phyloP scores from a whole-genome alignment of 2,888 invertebrate genomes.

The Neoscelio sp. region DNA sequence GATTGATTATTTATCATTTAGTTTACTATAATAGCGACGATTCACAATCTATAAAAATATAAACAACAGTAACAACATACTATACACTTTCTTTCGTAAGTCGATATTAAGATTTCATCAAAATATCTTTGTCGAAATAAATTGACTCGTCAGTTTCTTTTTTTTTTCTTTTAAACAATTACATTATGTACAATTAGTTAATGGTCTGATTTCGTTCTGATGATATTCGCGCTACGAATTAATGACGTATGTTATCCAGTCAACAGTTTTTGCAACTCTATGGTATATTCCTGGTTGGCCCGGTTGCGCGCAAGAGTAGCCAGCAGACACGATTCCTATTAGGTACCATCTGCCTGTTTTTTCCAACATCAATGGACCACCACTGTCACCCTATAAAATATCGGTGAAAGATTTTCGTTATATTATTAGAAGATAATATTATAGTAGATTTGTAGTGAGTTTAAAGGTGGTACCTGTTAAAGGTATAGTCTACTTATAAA shows the following conservation, averaged over 20 bases:
- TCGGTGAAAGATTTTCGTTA: no score
- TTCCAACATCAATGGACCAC: constrained; percentile 96
- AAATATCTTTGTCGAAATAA: constrained; percentile 37
- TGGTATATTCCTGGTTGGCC: constrained; percentile 98
- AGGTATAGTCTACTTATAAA: no score
- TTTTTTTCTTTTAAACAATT: no score
- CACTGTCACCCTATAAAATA: constrained; percentile 90
- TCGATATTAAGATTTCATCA: constrained; percentile 25
- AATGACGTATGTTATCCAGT: constrained; percentile 92
- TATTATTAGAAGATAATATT: background rate
- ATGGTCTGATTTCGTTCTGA: constrained; percentile 1
- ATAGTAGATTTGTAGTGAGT: no score
- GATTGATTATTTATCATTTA: constrained; percentile 16
- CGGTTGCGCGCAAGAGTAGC: constrained; percentile 96
- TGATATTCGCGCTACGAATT: constrained; percentile 82
- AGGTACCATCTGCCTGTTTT: constrained; percentile 94
- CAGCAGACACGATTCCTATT: constrained; percentile 96
- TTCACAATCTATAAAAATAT: constrained; percentile 39
- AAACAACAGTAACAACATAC: constrained; percentile 53
- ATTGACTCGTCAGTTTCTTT: constrained; percentile 63
- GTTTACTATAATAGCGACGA: constrained; percentile 11
- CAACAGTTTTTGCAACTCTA: constrained; percentile 95
- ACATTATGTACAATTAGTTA: constrained; percentile 58
- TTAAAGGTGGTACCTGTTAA: no score
- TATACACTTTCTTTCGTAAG: constrained; percentile 38